Evolutionary conservation across 2,888 invertebrate species (phyloP), one percentile per base, ranked within the genome.

Genomic region (Seira musarum): DNA sequence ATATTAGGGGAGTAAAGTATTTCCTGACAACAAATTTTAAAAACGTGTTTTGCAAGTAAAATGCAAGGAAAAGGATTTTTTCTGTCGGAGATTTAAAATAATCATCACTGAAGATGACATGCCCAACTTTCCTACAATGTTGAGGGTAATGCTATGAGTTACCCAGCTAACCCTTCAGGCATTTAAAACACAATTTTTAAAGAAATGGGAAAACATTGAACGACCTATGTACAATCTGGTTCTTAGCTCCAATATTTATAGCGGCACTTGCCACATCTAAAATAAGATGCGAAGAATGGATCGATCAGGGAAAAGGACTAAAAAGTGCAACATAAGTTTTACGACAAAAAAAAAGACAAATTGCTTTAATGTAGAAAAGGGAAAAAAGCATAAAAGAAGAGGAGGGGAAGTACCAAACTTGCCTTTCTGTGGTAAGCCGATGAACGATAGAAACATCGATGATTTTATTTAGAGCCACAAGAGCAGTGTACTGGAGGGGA

Each of bases 401-500:
- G 40, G 24, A 63, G 63, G 30, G 53, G 35, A 57, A 63, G 68
- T 53, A 21, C 22, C 13, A 66, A 1, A 77, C 66, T 78, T 83
- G 83, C 86, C 87, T 85, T 83, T 86, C 84, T 80, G 88, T 87
- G 15, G 88, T 87, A 77, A 89, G 87, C 60, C 88, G 86, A 85
- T 89, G 87, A 67, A 88, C 88, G 75, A 89, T 90, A 88, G 88
- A 90, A 87, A 83, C 89, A 88, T 92, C 92, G 73, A 92, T 89
- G 69, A 91, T 89, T 87, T 91, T 91, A 88, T 92, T 92, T 83
- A 92, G 89, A 74, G 91, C 90, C 84, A 90, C 90, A 87, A 92
- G 89, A 2, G 92, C 91, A 0, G 92, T 91, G 88, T 91, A 92
- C 87, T 92, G 92, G 19, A 92, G 89, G 74, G 90, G 90, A 85